phyloP scores from a whole-genome alignment of 2,888 invertebrate species.

The Nephrotoma appendiculata region DNA sequence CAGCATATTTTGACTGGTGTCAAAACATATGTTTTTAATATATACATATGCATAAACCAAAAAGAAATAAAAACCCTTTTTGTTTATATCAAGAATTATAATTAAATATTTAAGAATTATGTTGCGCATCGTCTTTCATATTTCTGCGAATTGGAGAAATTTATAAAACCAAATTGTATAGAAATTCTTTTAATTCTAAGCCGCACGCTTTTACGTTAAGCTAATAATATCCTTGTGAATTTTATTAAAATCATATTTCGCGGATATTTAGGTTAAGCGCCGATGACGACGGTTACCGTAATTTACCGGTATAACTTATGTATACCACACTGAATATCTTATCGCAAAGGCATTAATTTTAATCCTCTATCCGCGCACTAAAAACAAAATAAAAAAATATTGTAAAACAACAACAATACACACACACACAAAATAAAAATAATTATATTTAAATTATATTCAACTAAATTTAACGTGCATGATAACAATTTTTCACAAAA shows the following conservation, averaged over 20 bases:
- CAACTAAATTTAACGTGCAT: not conserved
- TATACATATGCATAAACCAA: not conserved
- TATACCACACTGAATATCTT: not conserved
- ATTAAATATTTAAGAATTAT: not conserved
- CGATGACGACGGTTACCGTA: not conserved
- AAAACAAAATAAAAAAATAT: not conserved
- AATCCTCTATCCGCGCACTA: not conserved
- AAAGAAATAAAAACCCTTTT: not conserved
- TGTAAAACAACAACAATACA: not conserved
- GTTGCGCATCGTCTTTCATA: not conserved
- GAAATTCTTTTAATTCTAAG: not conserved
- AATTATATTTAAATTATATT: not conserved
- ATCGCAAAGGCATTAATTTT: not conserved
- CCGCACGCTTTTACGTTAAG: not conserved
- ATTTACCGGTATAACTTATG: not conserved
- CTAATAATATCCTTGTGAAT: not conserved
- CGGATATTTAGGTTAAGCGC: not conserved
- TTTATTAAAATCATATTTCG: not conserved
- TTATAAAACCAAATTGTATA: not conserved
- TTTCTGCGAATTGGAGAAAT: not conserved
- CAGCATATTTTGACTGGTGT: not conserved
- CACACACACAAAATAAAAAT: not conserved
- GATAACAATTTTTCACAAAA: not conserved
- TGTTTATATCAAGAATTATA: not conserved
- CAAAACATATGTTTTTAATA: not conserved